phyloP scores from a whole-genome alignment of 30 jellyfish, hydroid and myxozoan species.

The Sanderia malayensis region DNA sequence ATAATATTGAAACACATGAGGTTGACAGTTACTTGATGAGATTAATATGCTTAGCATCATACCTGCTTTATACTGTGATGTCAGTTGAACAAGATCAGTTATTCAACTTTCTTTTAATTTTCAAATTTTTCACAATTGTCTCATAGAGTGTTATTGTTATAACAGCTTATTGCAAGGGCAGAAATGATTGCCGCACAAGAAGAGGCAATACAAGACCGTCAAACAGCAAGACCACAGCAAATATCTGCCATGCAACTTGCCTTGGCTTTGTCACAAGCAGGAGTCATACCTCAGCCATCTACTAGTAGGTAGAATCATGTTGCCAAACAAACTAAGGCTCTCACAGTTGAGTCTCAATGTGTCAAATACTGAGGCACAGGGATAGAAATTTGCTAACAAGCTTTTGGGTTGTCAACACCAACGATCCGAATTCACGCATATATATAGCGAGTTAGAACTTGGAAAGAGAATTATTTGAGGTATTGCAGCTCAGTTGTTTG shows the following conservation, averaged over 20 bases:
- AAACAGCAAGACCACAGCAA: constrained; percentile 27
- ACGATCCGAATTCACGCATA: too few species aligned
- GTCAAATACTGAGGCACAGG: too few species aligned
- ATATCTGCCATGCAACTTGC: constrained; percentile 67
- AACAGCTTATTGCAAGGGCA: constrained; percentile 63
- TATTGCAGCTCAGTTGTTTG: too few species aligned
- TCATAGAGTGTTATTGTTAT: too few species aligned
- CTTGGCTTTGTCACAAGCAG: constrained; percentile 74
- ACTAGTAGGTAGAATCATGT: constrained; percentile 45
- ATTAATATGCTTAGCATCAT: background rate
- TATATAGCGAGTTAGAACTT: too few species aligned
- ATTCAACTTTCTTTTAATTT: too few species aligned
- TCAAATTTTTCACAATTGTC: too few species aligned
- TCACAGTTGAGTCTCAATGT: too few species aligned
- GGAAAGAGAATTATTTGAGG: too few species aligned
- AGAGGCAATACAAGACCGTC: constrained; percentile 50
- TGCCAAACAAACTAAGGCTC: too few species aligned
- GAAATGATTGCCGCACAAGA: constrained; percentile 72
- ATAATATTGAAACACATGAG: background rate
- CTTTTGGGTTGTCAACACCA: too few species aligned
- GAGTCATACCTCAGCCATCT: constrained; percentile 30
- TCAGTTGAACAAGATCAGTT: background rate
- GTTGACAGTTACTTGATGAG: background rate
- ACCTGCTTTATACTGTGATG: background rate
- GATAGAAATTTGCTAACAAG: too few species aligned